Evolutionary conservation across 2,113 vertebrate species (phyloP), one percentile per base, ranked within the genome.

Genomic region (Aspiorhynchus laticeps): DNA sequence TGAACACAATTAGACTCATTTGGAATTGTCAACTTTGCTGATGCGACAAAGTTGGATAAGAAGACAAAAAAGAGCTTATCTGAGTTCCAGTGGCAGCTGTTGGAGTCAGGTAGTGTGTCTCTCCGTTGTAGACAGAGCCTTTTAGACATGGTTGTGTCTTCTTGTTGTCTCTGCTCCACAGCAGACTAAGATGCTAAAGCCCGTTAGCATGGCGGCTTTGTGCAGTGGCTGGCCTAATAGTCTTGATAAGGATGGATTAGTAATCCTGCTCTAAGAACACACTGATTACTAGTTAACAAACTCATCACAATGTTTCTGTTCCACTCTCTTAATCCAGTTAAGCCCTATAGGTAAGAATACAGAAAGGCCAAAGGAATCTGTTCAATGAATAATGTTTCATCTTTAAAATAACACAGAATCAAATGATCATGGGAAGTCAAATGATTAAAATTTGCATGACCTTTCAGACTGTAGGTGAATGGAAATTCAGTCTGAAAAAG

Each of bases 271-370:
- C 86, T 83, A 74, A 84, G 86, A 88, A 89, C 86, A 75, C 80
- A 88, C 65, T 82, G 59, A 85, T 89, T 88, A 86, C 83, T 84
- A 86, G 86, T 86, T 89, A 86, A 88, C 88, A 89, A 77, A 89
- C 86, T 88, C 53, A 56, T 84, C 80, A 89, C 88, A 89, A 86
- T 89, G 88, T 89, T 89, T 89, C 86, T 89, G 87, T 89, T 88
- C 74, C 73, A 48, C 75, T 88, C 80, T 84, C 71, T 75, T 89
- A 88, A 89, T 88, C 88, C 80, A 88, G 36, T 87, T 88, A 85
- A 87, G 77, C 71, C 81, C 76, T 63, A 4, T 87, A 71, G 36
- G 48, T 21, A 85, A 71, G 28, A 87, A 63, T 69, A 83, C 75
- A 86, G 61, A 85, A 59, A 63, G 41, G 9, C 43, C 65, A 80